Conservation (phyloP, 1,140 invertebrate genomes). For the Aporrectodea caliginosa region DNA sequence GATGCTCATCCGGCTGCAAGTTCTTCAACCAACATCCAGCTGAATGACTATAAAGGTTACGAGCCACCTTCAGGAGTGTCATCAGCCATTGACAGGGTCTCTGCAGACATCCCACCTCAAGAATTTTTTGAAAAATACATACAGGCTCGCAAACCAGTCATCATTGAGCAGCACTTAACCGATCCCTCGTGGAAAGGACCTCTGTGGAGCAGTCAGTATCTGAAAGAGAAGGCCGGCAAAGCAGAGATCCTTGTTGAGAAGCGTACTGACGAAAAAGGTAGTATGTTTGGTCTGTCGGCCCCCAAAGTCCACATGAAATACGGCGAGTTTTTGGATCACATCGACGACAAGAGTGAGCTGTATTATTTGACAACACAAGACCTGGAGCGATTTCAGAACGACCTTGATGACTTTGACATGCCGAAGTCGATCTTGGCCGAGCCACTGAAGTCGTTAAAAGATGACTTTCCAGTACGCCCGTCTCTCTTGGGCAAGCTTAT, state of each 20-base stretch:
- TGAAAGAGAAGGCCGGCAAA: conserved; percentile 5
- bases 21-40: too few species aligned
- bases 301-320: conserved; percentile 24
- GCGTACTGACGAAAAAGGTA: background rate
- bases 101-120: background rate
- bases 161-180: background rate
- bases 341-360: conserved; percentile 1
- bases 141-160: conserved; percentile 1
- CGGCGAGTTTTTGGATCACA: conserved; percentile 16
- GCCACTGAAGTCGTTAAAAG: conserved; percentile 13
- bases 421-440: conserved; percentile 12
- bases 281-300: conserved; percentile 12
- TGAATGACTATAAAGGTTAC: background rate
- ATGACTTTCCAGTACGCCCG: conserved; percentile 18
- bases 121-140: conserved; percentile 21
- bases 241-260: conserved; percentile 20
- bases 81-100: background rate
- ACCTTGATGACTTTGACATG: conserved; percentile 28
- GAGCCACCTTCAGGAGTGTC: background rate
- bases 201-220: conserved; percentile 4
- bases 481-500: conserved; percentile 13
- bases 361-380: conserved; percentile 29
- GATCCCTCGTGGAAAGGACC: conserved; percentile 4
- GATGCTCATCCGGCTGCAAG: too few species aligned
- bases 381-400: conserved; percentile 17